Percentiles rank a stretch among this genome's conserved stretches.
These are phyloP conservation scores for Agonopterix alstromeriana DNA, from an alignment of 2,888 invertebrate genomes.

Conservation along the genomic window DNA sequence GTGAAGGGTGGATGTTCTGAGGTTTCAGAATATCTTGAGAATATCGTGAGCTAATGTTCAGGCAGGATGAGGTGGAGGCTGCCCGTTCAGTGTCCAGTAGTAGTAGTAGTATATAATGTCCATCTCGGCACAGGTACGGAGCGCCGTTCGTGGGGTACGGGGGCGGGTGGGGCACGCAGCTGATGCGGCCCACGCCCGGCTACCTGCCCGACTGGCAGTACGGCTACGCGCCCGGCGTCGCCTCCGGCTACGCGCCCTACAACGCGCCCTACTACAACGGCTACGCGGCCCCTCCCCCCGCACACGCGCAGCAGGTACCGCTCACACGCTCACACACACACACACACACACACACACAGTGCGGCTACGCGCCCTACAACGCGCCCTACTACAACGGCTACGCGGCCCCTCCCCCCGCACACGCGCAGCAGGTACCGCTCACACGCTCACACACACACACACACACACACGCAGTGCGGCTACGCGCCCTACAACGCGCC, in stretches of 20 bases:
- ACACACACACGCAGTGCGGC: constrained; percentile 36
- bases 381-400: constrained; percentile 68
- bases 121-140: constrained; percentile 48
- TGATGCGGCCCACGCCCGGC: constrained; percentile 69
- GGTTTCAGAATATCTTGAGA: no score
- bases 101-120: no score
- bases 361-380: constrained; percentile 68
- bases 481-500: constrained; percentile 67
- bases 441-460: no score
- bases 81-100: no score
- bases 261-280: constrained; percentile 68
- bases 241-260: constrained; percentile 57
- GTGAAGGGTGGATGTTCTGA: no score
- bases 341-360: constrained; percentile 12
- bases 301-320: constrained; percentile 58
- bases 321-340: not conserved
- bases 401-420: constrained; percentile 55
- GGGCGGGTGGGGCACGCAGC: constrained; percentile 45
- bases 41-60: no score
- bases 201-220: constrained; percentile 73
- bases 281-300: constrained; percentile 62
- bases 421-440: constrained; percentile 55
- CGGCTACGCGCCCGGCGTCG: constrained; percentile 50
- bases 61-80: no score
- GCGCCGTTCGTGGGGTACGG: constrained; percentile 54